Conservation (phyloP, 2,113 vertebrate species). For the Urocolius indicus region DNA sequence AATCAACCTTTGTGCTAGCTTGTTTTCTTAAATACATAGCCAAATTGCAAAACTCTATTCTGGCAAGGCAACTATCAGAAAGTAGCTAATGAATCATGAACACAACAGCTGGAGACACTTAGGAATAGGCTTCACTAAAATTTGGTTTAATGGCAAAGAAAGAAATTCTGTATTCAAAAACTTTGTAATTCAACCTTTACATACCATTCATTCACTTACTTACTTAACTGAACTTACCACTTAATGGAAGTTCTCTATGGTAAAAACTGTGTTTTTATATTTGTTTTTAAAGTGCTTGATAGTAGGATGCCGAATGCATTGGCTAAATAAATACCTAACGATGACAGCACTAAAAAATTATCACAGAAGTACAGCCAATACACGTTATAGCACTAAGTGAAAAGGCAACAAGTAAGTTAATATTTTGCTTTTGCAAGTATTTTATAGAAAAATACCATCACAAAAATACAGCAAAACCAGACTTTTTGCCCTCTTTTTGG, state of each 20-base stretch:
- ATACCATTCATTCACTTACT: neutral
- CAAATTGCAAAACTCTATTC: neutral
- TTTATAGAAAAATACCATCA: conserved; percentile 55
- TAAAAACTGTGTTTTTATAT: neutral
- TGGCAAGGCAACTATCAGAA: neutral
- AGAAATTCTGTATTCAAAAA: neutral
- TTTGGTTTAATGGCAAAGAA: neutral
- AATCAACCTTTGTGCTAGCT: neutral
- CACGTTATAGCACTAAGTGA: conserved; percentile 28
- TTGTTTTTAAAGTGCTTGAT: neutral
- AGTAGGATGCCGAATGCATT: neutral
- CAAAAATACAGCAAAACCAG: conserved; percentile 45
- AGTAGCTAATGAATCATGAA: neutral
- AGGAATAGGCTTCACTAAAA: neutral
- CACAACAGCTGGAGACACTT: neutral
- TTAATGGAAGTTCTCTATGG: neutral
- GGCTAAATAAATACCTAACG: neutral
- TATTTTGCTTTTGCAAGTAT: conserved; percentile 45
- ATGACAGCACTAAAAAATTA: neutral
- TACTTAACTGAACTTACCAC: neutral
- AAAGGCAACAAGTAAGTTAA: conserved; percentile 48
- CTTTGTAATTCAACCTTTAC: neutral
- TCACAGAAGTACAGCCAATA: neutral
- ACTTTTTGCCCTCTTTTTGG: conserved; percentile 54
- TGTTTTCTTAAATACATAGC: neutral